phyloP scores from a whole-genome alignment of 1,140 invertebrate species.

The Aphelenchoides besseyi region DNA sequence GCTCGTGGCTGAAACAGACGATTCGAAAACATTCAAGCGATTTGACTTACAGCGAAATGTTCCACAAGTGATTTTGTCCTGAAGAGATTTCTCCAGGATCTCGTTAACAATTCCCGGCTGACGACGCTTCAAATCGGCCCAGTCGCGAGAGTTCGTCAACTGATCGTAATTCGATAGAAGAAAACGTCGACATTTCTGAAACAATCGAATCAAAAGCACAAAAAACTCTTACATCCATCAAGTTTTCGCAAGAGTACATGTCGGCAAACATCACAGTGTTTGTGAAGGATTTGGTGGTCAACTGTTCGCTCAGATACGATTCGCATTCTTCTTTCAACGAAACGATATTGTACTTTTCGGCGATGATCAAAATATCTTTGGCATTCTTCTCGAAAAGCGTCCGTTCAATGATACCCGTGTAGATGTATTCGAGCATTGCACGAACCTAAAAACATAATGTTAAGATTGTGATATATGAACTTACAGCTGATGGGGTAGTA shows the following conservation, averaged over 20 bases:
- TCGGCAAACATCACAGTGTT: slow-evolving; percentile 51
- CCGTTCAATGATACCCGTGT: slow-evolving; percentile 42
- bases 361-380: slow-evolving; percentile 50
- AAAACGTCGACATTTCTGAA: slow-evolving; percentile 14
- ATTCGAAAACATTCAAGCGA: background rate
- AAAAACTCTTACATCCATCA: slow-evolving; percentile 33
- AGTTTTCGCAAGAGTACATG: slow-evolving; percentile 45
- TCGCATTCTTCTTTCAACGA: slow-evolving; percentile 58
- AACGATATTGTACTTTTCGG: slow-evolving; percentile 58
- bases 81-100: slow-evolving; percentile 12
- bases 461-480: background rate
- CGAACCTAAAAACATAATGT: slow-evolving; percentile 41
- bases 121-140: background rate
- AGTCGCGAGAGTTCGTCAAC: background rate
- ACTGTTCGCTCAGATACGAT: slow-evolving; percentile 37
- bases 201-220: no score
- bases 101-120: slow-evolving; percentile 2
- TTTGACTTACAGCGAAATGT: background rate
- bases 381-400: slow-evolving; percentile 36
- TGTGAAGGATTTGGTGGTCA: slow-evolving; percentile 49
- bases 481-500: slow-evolving; percentile 12
- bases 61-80: background rate
- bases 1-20: background rate
- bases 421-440: slow-evolving; percentile 57
- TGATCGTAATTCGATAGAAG: slow-evolving; percentile 8